These are phyloP conservation scores for Pseudomyrmex concolor DNA, from an alignment of 1,140 invertebrate genomes.

Conservation along the genomic window DNA sequence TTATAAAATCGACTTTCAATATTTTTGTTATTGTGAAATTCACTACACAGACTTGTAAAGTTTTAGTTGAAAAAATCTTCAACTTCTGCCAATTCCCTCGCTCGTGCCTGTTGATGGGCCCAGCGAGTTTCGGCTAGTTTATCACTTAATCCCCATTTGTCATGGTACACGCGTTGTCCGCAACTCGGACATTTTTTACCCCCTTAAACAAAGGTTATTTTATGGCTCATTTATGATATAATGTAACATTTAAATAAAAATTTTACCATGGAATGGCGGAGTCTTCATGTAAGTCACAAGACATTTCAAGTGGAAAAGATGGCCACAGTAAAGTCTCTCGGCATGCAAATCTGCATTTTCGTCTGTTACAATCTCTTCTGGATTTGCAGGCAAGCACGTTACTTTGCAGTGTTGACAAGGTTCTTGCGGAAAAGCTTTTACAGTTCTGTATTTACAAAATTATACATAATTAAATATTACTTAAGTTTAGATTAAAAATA, in stretches of 20 bases:
- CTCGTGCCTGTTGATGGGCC: conserved; percentile 91
- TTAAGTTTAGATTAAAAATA: neutral
- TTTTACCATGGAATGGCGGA: conserved; percentile 90
- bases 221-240: neutral
- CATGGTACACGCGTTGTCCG: conserved; percentile 89
- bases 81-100: conserved; percentile 91
- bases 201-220: conserved; percentile 79
- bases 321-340: conserved; percentile 91
- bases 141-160: conserved; percentile 90
- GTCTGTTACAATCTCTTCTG: conserved; percentile 86
- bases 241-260: conserved; percentile 2
- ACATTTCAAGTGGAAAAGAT: conserved; percentile 91
- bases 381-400: conserved; percentile 87
- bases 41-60: neutral
- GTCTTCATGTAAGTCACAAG: conserved; percentile 90
- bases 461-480: conserved; percentile 17
- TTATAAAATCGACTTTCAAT: neutral
- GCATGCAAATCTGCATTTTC: conserved; percentile 87
- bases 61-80: conserved; percentile 88
- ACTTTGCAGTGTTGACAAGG: conserved; percentile 88
- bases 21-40: neutral
- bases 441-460: conserved; percentile 71
- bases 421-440: conserved; percentile 87
- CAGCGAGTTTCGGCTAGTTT: conserved; percentile 90
- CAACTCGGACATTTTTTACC: conserved; percentile 89